phyloP scores from a whole-genome alignment of 2,113 vertebrate species.

The Turdus rufiventris region DNA sequence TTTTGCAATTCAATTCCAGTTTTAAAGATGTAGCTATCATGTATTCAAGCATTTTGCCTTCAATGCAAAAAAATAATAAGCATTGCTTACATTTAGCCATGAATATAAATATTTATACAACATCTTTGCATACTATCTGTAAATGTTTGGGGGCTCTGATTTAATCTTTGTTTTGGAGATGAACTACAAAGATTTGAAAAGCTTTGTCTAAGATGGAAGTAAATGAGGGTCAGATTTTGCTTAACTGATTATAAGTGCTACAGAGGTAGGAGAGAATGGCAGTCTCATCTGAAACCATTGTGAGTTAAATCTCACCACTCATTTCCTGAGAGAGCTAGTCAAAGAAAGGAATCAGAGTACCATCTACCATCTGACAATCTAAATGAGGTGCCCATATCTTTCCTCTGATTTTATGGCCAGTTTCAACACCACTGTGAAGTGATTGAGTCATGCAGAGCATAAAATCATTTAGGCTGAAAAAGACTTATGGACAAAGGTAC shows the following conservation, averaged over 20 bases:
- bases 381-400: not conserved
- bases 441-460: not conserved
- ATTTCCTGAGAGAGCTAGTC: not conserved
- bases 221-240: not conserved
- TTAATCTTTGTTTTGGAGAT: not conserved
- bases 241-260: not conserved
- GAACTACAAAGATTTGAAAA: not conserved
- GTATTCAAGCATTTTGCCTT: not conserved
- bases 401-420: not conserved
- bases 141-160: not conserved
- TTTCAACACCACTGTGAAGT: not conserved
- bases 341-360: not conserved
- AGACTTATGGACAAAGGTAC: not conserved
- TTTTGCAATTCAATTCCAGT: not conserved
- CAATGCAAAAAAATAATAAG: not conserved
- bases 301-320: not conserved
- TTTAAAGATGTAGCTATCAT: not conserved
- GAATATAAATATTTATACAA: not conserved
- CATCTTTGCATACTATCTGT: not conserved
- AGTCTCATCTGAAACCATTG: not conserved
- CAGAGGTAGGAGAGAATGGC: not conserved
- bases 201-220: not conserved
- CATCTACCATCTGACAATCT: not conserved
- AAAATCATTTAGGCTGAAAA: not conserved
- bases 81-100: not conserved